A percentile compares a stretch with the other conserved stretches of the same genome.
These are phyloP conservation scores for Hypocryptadius cinnamomeus DNA, from an alignment of 2,113 vertebrate genomes.

Conservation along the genomic window DNA sequence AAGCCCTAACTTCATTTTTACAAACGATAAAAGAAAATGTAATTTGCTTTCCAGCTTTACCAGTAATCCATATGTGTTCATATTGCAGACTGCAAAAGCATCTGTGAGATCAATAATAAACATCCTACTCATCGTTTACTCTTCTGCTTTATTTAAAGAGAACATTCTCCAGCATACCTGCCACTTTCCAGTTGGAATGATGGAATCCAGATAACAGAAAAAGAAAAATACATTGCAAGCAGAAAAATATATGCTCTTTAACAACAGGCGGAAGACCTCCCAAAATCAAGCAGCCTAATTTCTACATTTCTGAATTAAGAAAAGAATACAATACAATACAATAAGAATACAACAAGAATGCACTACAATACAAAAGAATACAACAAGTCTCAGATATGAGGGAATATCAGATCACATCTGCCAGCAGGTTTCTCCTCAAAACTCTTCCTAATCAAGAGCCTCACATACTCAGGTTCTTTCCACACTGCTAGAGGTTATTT, in stretches of 20 bases:
- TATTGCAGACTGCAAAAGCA: conserved; percentile 30
- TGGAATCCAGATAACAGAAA: neutral
- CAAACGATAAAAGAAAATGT: conserved; percentile 49
- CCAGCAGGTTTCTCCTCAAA: neutral
- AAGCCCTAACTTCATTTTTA: conserved; percentile 58
- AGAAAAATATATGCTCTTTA: neutral
- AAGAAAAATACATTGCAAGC: neutral
- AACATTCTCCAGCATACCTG: neutral
- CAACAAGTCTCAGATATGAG: neutral
- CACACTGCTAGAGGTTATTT: neutral
- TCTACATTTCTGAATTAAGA: neutral
- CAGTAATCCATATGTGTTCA: conserved; percentile 49
- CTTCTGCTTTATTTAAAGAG: conserved; percentile 14
- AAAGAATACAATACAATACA: neutral
- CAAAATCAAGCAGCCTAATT: neutral
- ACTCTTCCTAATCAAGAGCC: neutral
- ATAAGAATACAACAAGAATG: neutral
- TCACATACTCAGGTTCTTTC: neutral
- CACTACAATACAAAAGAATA: too few species aligned
- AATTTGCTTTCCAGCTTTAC: conserved; percentile 54
- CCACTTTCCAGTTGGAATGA: neutral
- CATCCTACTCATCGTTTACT: neutral
- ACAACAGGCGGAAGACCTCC: neutral
- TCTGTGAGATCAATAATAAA: conserved; percentile 45
- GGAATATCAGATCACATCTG: neutral